Base-by-base conservation (phyloP, 2,888 invertebrate species). In the Drosophila colorata region DNA sequence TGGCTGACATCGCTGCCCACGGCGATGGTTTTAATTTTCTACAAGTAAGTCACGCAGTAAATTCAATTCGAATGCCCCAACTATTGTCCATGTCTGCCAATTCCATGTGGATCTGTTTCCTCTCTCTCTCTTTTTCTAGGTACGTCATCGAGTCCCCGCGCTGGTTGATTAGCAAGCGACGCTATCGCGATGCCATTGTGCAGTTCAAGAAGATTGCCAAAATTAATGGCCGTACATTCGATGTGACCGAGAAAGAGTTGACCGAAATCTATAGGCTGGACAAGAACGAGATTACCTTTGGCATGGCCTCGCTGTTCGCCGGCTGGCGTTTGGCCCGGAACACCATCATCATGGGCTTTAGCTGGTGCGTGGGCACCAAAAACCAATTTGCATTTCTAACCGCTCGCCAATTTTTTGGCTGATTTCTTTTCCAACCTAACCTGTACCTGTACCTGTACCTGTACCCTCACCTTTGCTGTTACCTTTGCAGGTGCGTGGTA, bases 61-160 rank as follows among this genome's bases (percentile, higher is more conserved):
- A 67, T 74, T 69, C 66, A 78, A 74, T 80, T 60, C n/a, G 60
- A 63, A 16, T 69, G 63, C 51, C 14, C 41, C 52, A 60, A 25
- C 53, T 25, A 49, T 59, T 53, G 51, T 55, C 43, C 55, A 49
- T 46, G 11, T 43, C 44, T 59, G 65, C 46, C 49, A 14, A 48
- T 46, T n/a, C 51, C 18, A 31, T 38, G 37, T 25, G 14, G 20
- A 23, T 41, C 28, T 37, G 6, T 8, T 2, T 40, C 8, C 9
- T 14, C 4, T 18, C 18, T 28, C 37, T 41, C 23, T 57, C 11
- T n/a, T 23, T 20, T 33, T 28, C 18, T 80, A 95, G 95, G 90
- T 93, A 93, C 80, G 92, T 94, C 85, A 93, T 95, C 69, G 95
- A 95, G 92, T 95, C 95, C 44, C 95, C 95, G 3, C 93, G 94